Conservation (phyloP, 1,140 invertebrate genomes). For the Mactra quadrangularis region DNA sequence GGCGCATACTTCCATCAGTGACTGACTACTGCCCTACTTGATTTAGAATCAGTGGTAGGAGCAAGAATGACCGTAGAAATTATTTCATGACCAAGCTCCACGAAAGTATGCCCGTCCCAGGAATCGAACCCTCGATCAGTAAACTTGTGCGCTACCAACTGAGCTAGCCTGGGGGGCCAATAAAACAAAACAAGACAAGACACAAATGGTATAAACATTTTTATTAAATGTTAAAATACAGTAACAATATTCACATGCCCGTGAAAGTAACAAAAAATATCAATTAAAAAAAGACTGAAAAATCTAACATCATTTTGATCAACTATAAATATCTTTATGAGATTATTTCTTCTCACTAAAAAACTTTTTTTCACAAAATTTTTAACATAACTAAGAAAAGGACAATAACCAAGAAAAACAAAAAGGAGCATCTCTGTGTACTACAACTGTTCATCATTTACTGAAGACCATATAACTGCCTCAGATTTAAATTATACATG, state of each 20-base stretch:
- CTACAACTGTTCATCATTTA: not conserved
- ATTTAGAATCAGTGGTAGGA: too few relatives aligned
- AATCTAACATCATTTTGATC: slow-evolving; percentile 9
- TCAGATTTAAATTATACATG: not conserved
- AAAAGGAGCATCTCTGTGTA: not conserved
- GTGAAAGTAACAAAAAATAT: slow-evolving; percentile 10
- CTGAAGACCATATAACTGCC: not conserved
- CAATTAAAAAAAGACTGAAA: not conserved
- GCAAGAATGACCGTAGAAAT: too few relatives aligned
- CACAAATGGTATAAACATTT: too few relatives aligned
- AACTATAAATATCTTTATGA: not conserved
- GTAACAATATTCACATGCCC: slow-evolving; percentile 18
- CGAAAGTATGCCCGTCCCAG: too few relatives aligned
- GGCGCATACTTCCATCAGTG: too few relatives aligned
- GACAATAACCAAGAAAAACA: not conserved
- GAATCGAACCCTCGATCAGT: too few relatives aligned
- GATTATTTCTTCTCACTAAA: not conserved
- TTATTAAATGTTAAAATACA: too few relatives aligned
- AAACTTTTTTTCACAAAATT: not conserved
- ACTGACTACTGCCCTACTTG: too few relatives aligned
- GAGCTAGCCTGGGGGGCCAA: too few relatives aligned
- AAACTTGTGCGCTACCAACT: too few relatives aligned
- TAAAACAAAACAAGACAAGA: too few relatives aligned
- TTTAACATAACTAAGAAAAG: not conserved
- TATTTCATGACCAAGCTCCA: too few relatives aligned